Evolutionary conservation across 2,797 vertebrate genomes (phyloP), one percentile per base, ranked within the genome.

Genomic region (Lagocephalus sceleratus): DNA sequence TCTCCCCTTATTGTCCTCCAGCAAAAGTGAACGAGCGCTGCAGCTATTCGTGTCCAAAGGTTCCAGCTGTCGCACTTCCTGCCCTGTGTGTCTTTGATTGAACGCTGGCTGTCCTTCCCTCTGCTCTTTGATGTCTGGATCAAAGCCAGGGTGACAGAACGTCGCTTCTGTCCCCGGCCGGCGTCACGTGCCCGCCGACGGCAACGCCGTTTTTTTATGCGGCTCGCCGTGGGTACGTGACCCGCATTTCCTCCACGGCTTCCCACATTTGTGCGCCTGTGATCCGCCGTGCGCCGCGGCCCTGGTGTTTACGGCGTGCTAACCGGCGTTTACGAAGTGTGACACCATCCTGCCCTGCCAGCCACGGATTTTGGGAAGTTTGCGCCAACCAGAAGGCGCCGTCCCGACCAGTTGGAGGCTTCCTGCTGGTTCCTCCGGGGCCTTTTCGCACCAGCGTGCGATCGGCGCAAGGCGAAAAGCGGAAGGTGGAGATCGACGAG

Each of bases 261-360:
- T 53, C 64, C 47, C 3, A 1, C 11, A 11, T 48, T 20, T 0
- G 3, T 35, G 51, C 41, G 46, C 35, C 12, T 25, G 19, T 44
- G 45, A 39, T 57, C 48, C 29, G 51, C 50, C 25, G 3, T 53
- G 16, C 42, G 38, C 20, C 12, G 23, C 19, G 47, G 15, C 40
- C 51, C 10, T 3, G 8, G 48, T 39, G 63, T 78, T 76, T 54
- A 74, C 26, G 20, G 21, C 3, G 70, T 66, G 63, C 63, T 73
- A 68, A 64, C 47, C 55, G 43, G 32, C 6, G 19, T 57, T 66
- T 61, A 69, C 16, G 22, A 76, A 12, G 70, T 80, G 68, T 0
- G 16, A 65, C 29, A 29, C 15, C 6, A 2, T 25, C 38, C 20
- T 47, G 14, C 21, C 2, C 2, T 6, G 67, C 69, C 68, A 75